Base-by-base conservation (phyloP, 2,888 invertebrate species). In the Orthosia gracilis region DNA sequence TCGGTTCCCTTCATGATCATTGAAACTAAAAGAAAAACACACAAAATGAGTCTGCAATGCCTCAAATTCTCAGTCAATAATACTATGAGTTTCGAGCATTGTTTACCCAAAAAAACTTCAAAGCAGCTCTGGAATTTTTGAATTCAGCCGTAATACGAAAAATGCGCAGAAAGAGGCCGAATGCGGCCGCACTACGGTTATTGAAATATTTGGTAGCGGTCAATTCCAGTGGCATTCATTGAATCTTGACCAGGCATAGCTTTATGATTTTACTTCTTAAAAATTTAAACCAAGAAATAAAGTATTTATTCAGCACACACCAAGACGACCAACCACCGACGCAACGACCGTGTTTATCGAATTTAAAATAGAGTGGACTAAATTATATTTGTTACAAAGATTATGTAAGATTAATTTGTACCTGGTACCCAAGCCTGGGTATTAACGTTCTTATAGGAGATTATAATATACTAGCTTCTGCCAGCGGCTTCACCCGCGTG, bases 171-270 rank as follows among this genome's bases (percentile, higher is more conserved):
- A 54, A 26, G 57, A 61, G 59, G 55, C 26, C 52, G 31, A 80
- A 70, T 55, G 13, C 13, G 26, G 23, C 61, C 63, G 57, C 62
- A 64, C 84, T 78, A 71, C 66, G 31, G 65, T 69, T 80, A 80
- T 71, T 67, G 82, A 65, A 83, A 67, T 69, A 59, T 49, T 61
- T 79, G 66, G 84, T 62, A 49, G 66, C 72, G 65, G 79, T 70
- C 65, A 69, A 62, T 77, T 62, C 45, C 58, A 57, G 50, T 80
- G 82, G 82, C 61, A 76, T 82, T 77, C 82, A 82, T 70, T 77
- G 57, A 70, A 77, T 70, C 65, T 66, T 55, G 61, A 77, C 45
- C 52, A 23, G 31, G 40, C 26, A 5, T 50, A n/a, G n/a, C 65
- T 18, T 50, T 55, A n/a, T 57, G 21, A 9, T 54, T 65, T 45